phyloP scores from a whole-genome alignment of 1,140 invertebrate genomes.

The Chrysomallon squamiferum region DNA sequence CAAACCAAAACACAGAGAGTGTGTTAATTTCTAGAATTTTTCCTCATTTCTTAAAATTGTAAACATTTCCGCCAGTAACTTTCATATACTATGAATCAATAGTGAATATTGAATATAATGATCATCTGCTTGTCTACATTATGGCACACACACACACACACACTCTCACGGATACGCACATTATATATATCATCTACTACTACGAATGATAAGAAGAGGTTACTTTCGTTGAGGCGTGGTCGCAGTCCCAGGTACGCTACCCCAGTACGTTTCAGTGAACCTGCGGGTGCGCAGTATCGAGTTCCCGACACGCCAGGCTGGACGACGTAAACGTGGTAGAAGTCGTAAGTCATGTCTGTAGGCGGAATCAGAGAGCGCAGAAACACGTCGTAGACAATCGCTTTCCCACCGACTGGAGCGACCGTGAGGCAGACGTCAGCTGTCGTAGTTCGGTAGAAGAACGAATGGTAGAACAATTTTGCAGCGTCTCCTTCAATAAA shows the following conservation, averaged over 20 bases:
- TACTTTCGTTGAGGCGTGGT: neutral
- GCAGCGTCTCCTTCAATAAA: neutral
- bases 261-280: neutral
- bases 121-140: no score
- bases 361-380: neutral
- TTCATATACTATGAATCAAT: no score
- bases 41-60: no score
- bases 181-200: no score
- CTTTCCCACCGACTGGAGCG: neutral
- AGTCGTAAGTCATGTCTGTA: neutral
- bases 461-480: neutral
- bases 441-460: neutral
- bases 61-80: no score
- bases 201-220: no score
- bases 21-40: no score
- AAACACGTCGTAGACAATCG: neutral
- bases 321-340: neutral
- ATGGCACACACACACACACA: no score
- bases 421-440: neutral
- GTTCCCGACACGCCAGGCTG: neutral
- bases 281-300: neutral
- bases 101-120: no score
- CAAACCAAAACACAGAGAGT: neutral
- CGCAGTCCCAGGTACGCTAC: neutral
- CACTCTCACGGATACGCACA: no score